These are phyloP conservation scores for Tragelaphus strepsiceros DNA, from an alignment of 2,113 vertebrate species.

Conservation along the genomic window DNA sequence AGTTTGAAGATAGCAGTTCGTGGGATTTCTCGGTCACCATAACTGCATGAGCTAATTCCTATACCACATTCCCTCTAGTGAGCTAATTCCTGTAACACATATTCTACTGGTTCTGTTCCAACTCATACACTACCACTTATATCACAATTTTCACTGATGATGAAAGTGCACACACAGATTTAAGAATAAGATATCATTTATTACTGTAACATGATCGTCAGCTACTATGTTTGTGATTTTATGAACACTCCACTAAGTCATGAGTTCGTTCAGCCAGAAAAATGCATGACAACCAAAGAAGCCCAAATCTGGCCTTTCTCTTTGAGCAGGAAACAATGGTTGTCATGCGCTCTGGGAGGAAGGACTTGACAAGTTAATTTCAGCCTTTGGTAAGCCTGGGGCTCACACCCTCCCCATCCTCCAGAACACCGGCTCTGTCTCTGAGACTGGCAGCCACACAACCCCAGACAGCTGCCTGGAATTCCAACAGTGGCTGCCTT, in stretches of 20 bases:
- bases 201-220: background rate
- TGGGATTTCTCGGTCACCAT: too few relatives aligned
- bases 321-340: background rate
- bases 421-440: background rate
- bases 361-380: constrained; percentile 1
- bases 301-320: background rate
- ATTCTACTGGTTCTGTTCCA: background rate
- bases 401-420: background rate
- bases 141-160: background rate
- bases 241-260: accelerated
- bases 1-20: background rate
- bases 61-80: background rate
- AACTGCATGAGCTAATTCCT: background rate
- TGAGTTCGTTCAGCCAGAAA: background rate
- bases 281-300: background rate
- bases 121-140: background rate
- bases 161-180: background rate
- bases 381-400: background rate
- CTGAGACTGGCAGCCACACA: background rate
- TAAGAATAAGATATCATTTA: background rate
- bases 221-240: background rate
- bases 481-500: background rate
- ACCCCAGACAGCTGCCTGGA: background rate
- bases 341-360: background rate
- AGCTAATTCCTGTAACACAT: background rate